These are phyloP conservation scores for Zoanthus sansibaricus DNA, from an alignment of 92 coral and sea anemone genomes.

Conservation along the genomic window DNA sequence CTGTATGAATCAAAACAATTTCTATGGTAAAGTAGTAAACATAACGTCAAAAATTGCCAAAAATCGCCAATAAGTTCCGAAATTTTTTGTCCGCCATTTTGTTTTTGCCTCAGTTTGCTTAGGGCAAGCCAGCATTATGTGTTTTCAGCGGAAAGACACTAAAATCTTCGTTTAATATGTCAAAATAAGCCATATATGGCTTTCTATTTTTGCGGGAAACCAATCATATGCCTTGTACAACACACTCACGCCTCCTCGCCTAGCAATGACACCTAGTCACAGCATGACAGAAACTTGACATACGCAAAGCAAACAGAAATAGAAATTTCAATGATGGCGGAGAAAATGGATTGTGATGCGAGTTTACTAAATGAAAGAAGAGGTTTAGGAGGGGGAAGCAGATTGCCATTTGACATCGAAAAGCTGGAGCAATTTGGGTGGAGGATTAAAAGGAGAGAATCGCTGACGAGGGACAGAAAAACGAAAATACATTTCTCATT, in stretches of 20 bases:
- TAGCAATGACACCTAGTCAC: too few relatives aligned
- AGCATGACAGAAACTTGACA: neutral
- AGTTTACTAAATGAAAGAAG: conserved; percentile 6
- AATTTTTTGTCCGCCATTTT: neutral
- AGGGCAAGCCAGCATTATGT: conserved; percentile 7
- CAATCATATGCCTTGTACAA: neutral
- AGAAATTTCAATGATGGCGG: neutral
- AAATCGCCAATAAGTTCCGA: conserved; percentile 1
- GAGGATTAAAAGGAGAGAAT: neutral
- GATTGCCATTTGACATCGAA: conserved; percentile 21
- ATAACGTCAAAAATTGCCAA: neutral
- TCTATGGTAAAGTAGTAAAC: neutral
- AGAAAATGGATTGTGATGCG: conserved; percentile 1
- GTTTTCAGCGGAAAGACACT: conserved; percentile 3
- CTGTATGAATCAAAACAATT: conserved; percentile 1
- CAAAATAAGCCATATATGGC: conserved; percentile 2
- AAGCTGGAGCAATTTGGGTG: neutral
- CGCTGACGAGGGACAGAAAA: too few relatives aligned
- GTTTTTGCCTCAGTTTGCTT: neutral
- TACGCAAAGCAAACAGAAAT: neutral
- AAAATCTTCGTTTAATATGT: neutral
- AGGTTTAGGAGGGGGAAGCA: conserved; percentile 16
- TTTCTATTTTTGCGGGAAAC: conserved; percentile 18
- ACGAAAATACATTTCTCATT: too few relatives aligned
- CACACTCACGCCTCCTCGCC: neutral